phyloP scores from a whole-genome alignment of 2,797 vertebrate species.

The Poecilia gillii region DNA sequence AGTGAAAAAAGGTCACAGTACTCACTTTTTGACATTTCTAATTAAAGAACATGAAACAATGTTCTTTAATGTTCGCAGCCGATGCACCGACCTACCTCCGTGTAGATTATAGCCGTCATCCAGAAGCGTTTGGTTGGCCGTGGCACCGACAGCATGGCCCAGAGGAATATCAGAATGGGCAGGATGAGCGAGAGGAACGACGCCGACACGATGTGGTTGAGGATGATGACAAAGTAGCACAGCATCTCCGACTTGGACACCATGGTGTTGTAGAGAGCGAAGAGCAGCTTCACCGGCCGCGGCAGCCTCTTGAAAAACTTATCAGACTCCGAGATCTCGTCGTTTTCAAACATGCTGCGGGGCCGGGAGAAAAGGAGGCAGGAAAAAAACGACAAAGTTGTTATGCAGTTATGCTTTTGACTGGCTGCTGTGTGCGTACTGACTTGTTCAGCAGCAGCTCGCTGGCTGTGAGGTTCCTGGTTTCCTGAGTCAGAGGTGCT shows the following conservation, averaged over 20 bases:
- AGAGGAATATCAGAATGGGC: conserved; percentile 82
- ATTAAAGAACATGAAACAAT: neutral
- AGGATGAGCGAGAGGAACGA: conserved; percentile 78
- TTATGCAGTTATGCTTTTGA: neutral
- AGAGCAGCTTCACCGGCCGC: conserved; percentile 70
- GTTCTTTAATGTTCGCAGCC: neutral
- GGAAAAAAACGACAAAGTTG: neutral
- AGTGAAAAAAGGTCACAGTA: neutral
- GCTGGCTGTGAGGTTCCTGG: conserved; percentile 77
- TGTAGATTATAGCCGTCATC: conserved; percentile 85
- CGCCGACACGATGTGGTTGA: conserved; percentile 81
- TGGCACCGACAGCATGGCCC: conserved; percentile 83
- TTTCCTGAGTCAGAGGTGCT: conserved; percentile 68
- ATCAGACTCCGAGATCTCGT: conserved; percentile 76
- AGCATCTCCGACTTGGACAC: conserved; percentile 82
- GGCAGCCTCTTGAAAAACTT: conserved; percentile 70
- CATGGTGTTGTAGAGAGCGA: conserved; percentile 76
- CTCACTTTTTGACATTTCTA: neutral
- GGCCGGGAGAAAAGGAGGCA: neutral
- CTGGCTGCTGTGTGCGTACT: conserved; percentile 41
- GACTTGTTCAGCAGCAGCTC: conserved; percentile 83
- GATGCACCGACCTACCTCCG: conserved; percentile 70
- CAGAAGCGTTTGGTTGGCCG: conserved; percentile 82
- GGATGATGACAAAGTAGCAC: conserved; percentile 81
- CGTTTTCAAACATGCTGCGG: conserved; percentile 74